These are phyloP conservation scores for Urosaurus nigricauda DNA, from an alignment of 2,797 vertebrate species.

Conservation along the genomic window DNA sequence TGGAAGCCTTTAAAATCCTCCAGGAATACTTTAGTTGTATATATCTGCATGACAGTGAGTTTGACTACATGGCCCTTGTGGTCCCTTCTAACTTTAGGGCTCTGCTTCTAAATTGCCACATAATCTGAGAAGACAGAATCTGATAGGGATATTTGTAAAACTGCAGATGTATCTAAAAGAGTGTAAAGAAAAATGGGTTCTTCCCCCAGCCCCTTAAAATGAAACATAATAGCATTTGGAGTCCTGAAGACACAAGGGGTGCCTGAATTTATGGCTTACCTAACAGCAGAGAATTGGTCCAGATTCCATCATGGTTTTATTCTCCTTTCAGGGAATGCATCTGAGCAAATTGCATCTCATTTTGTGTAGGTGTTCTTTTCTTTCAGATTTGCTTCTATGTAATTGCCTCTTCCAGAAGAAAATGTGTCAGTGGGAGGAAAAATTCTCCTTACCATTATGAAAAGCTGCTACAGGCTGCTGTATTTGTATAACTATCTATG, in stretches of 20 bases:
- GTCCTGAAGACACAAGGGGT: not conserved
- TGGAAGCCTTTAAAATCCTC: too few relatives aligned
- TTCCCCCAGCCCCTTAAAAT: slow-evolving; percentile 17
- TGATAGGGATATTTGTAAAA: not conserved
- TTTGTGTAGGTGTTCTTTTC: slow-evolving; percentile 33
- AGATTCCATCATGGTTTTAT: slow-evolving; percentile 2
- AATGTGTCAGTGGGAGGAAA: slow-evolving; percentile 12
- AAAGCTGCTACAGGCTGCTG: not conserved
- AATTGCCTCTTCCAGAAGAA: not conserved
- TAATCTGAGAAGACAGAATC: not conserved
- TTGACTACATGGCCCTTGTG: too few relatives aligned
- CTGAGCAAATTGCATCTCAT: not conserved
- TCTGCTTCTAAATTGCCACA: not conserved
- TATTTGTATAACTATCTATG: not conserved
- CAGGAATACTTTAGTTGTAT: too few relatives aligned
- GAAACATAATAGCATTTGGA: not conserved
- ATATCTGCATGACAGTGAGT: too few relatives aligned
- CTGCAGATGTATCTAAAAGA: not conserved
- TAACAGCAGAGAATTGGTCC: not conserved
- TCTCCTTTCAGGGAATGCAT: not conserved
- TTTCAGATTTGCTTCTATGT: slow-evolving; percentile 15
- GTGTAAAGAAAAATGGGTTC: not conserved
- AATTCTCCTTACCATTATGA: not conserved
- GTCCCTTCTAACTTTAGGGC: not conserved
- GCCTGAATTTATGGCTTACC: not conserved